Evolutionary conservation across 2,113 vertebrate species (phyloP), one percentile per base, ranked within the genome.

Genomic region (Embiotoca jacksoni): DNA sequence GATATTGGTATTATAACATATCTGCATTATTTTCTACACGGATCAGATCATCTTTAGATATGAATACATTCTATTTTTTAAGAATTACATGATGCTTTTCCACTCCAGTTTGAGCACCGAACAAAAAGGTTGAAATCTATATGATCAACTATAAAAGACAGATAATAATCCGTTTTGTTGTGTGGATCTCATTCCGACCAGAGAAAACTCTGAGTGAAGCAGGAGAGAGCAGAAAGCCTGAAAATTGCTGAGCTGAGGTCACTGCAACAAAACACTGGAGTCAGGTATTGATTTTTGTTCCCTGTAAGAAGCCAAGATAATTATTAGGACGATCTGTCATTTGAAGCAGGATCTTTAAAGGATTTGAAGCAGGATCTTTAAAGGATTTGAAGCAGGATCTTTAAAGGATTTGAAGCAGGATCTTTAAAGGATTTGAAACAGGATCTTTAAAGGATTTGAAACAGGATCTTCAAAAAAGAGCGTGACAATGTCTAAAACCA

Each of bases 241-340:
- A 23, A 72, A 72, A 74, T 60, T 74, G 65, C 84, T 86, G 64
- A 82, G 81, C 32, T 56, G 61, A 70, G 56, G 55, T 83, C 62
- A 76, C 3, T 50, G 7, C 36, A 67, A 80, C 30, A 49, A 79
- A 77, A 41, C 46, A 62, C 31, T 71, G 57, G 49, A 52, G 60
- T 73, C 53, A 66, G 0, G 37, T 81, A 81, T 82, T 76, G 84
- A 89, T 81, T 82, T 75, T 44, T 57, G 36, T 41, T 55, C 56
- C 31, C 67, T 33, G 3, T 56, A 74, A 70, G 73, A 73, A 54
- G 63, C 64, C 71, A 83, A 64, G 47, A 60, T 72, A 75, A 81
- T 88, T 79, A 85, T 80, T 80, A 65, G 50, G 23, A 70, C 57
- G 54, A 63, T 86, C 14, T 80, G 81, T 66, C 73, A 84, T 73